Base-by-base conservation (phyloP, 2,797 vertebrate genomes). In the Agapornis canus region DNA sequence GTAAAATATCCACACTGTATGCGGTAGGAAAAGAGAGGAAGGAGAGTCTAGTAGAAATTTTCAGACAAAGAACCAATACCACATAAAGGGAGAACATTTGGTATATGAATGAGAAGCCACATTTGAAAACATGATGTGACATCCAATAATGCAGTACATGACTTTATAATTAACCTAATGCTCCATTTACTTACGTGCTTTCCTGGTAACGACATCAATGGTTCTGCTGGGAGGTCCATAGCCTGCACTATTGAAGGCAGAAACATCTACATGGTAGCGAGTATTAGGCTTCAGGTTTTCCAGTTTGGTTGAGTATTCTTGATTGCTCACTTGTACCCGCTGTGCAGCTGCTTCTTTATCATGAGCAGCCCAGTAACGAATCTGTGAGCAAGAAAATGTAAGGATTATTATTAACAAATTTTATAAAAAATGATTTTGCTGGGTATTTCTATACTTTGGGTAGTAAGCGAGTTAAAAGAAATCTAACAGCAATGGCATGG, bases 231-330 rank as follows among this genome's bases (percentile, higher is more conserved):
- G 90, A 19, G 99, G 99, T 4, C 99, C 99, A 17, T 98, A 98
- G 39, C 99, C 99, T 18, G 99, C 99, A 13, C 98, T 98, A 70
- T 99, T 99, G 96, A 98, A 99, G 49, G 98, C 99, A 65, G 98
- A 98, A 71, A 99, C 98, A 93, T 99, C 98, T 25, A 99, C 95
- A 11, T 98, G 83, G 92, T 99, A 99, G n/a, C 95, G 95, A 11
- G 99, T 98, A 85, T 99, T 96, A 0, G 99, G 98, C 92, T 98
- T 98, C 95, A 99, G 95, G 42, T 98, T 98, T 91, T 99, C 99
- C 83, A 99, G 95, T 69, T 97, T 98, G 71, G 98, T 98, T 22
- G 99, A 98, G 95, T 99, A 99, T 64, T 99, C 99, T 35, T 95
- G 98, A 91, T 97, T 97, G 65, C 98, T 95, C 40, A 99, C 98